Evolutionary conservation across 2,113 vertebrate genomes (phyloP), one percentile per base, ranked within the genome.

Genomic region (Atherinomorus stipes): DNA sequence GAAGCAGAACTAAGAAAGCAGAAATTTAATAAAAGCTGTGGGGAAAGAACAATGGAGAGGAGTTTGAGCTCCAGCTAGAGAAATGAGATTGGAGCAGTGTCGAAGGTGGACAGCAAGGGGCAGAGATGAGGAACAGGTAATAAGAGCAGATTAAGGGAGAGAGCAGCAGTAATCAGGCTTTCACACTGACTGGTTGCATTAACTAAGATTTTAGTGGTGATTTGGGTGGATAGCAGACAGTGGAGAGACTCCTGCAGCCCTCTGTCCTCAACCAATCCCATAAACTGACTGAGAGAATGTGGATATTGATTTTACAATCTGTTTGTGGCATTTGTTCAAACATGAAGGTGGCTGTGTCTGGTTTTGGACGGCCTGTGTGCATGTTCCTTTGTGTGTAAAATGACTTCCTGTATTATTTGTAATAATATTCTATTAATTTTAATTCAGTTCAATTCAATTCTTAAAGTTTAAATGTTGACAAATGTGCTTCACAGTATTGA

Each of bases 141-240:
- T 49, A 53, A 13, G 40, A 42, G 40, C 40, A 42, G 25, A 54
- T 38, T 34, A 77, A 28, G 37, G 21, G 6, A 71, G 34, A 49
- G 25, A 59, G 40, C 54, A 28, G 45, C 54, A 42, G 54, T 60
- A 56, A 75, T 71, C 34, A 44, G 45, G 19, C 68, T 88, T 76
- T 78, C 79, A 67, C 74, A 64, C 71, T 22, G 22, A 85, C 64
- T 65, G 79, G 28, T 65, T 49, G 57, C 4, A 13, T 82, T 87
- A 82, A 86, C 85, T 70, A 80, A 80, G 71, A 56, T 78, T 87
- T 78, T 64, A 69, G 59, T 57, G 59, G 52, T 63, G 67, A 81
- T 64, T 31, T 58, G 40, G 47, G 21, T 15, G 60, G 58, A 44
- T 7, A 56, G 42, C 49, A 21, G 63, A 54, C 37, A 37, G 58